Conservation (phyloP, 2,888 invertebrate species). For the Cataglyphis altisquamis region DNA sequence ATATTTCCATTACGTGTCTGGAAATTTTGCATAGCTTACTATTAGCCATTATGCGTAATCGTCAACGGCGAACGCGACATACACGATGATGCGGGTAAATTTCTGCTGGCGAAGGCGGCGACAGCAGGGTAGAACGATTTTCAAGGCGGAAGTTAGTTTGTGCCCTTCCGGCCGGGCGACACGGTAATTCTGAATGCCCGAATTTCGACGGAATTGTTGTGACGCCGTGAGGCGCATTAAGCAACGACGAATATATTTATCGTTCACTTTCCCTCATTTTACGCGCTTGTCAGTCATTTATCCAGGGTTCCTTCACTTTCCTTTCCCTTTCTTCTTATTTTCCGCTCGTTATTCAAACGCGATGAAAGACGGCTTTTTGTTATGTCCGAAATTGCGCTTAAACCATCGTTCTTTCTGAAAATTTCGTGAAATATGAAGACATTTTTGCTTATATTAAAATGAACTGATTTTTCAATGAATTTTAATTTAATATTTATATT, state of each 20-base stretch:
- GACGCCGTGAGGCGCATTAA: conserved; percentile 71
- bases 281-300: conserved; percentile 63
- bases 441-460: background rate
- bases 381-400: background rate
- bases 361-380: conserved; percentile 18
- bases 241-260: conserved; percentile 70
- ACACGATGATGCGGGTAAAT: conserved; percentile 68
- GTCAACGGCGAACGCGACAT: conserved; percentile 64
- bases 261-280: conserved; percentile 65
- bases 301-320: background rate
- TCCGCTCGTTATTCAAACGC: background rate
- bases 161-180: conserved; percentile 59
- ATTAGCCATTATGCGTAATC: conserved; percentile 79
- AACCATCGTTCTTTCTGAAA: background rate
- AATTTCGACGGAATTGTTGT: conserved; percentile 72
- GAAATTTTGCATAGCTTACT: conserved; percentile 80
- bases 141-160: conserved; percentile 68
- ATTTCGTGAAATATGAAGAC: background rate
- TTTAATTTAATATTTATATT: background rate
- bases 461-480: background rate
- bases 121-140: conserved; percentile 61
- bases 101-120: conserved; percentile 53
- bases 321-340: background rate
- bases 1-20: conserved; percentile 80
- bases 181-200: conserved; percentile 68